Base-by-base conservation (phyloP, 2,113 vertebrate species). In the Cepphus grylle region DNA sequence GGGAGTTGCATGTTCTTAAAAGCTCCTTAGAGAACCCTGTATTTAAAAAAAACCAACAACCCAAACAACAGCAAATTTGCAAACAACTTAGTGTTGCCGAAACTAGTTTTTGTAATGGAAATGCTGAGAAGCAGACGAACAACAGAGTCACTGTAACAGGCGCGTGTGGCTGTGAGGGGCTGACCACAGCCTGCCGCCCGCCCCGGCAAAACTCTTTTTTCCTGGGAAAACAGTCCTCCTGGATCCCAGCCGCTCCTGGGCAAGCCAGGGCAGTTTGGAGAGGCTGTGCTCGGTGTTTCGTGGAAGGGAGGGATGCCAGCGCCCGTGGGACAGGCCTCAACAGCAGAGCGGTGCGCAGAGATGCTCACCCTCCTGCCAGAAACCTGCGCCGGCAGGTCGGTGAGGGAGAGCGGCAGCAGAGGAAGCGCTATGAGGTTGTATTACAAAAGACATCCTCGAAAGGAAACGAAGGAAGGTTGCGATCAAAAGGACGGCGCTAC, bases 241-340 rank as follows among this genome's bases (percentile, higher is more conserved):
- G 78, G 47, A 59, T 65, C 40, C 50, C 86, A 72, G 65, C 19
- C 0, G 0, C 30, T 70, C 61, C 53, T 21, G 30, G 76, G 76
- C 84, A 77, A 72, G 69, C 30, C 36, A 43, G 5, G 36, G 40
- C 80, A 62, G 47, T 50, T 5, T 32, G 52, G 58, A 67, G 58
- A 88, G 49, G 58, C 32, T 67, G 58, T 0, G 7, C 56, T 23
- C 0, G 0, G 67, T 74, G 62, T 67, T 85, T 8, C 1, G 3
- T 12, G 0, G 5, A 34, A 38, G 59, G 32, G 61, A 81, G 17
- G 58, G 62, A 66, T 85, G 81, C 20, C 71, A 65, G 38, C 2
- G 0, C 23, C 73, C 3, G 0, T 8, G 47, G 77, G 71, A 23
- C 71, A 53, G 0, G 2, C n/a, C 45, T 29, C 9, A 3, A 63